Evolutionary conservation across 2,888 invertebrate genomes (phyloP), one percentile per base, ranked within the genome.

Genomic region (Eupithecia insigniata): DNA sequence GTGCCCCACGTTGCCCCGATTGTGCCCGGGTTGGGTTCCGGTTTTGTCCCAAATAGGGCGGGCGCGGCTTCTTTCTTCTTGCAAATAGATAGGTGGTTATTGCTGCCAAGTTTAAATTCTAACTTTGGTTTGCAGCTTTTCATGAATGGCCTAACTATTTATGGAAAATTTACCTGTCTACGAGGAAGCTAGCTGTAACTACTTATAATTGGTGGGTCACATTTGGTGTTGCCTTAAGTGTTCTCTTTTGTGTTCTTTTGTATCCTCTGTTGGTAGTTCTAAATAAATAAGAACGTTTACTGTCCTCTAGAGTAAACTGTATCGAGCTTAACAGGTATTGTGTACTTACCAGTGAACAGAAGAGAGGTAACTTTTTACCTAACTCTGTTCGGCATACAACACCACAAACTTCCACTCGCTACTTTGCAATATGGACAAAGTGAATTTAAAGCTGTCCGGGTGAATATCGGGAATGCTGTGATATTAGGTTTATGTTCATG

Each of bases 1-100:
- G 84, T 86, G 22, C 22, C n/a, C 46, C n/a, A 46, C 39, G 3
- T 46, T 46, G n/a, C n/a, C 22, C 30, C 2, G 62, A 62, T 36
- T 22, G 34, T 34, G 22, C 62, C 62, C n/a, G 2, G 36, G 12
- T 12, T 14, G 36, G 12, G 36, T 2, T 14, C 36, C 36, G 32
- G 62, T 12, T 36, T 36, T 62, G n/a, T 5, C 32, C 12, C 12
- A 5, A 14, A 14, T n/a, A 10, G 28, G 5, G 10, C 10, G 10
- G 32, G 18, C 34, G 34, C 7, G 14, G 32, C 34, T 30, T 2
- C 36, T 18, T 5, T 34, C 36, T 6, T 64, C 64, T 64, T 64
- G 10, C 36, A 34, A 64, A 62, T n/a, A 7, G 16, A 1, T 5
- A 55, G 16, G 16, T 6, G 64, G 36, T 14, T n/a, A 32, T 62